phyloP scores from a whole-genome alignment of 2,888 invertebrate genomes.

The Caenorhabditis sp. region DNA sequence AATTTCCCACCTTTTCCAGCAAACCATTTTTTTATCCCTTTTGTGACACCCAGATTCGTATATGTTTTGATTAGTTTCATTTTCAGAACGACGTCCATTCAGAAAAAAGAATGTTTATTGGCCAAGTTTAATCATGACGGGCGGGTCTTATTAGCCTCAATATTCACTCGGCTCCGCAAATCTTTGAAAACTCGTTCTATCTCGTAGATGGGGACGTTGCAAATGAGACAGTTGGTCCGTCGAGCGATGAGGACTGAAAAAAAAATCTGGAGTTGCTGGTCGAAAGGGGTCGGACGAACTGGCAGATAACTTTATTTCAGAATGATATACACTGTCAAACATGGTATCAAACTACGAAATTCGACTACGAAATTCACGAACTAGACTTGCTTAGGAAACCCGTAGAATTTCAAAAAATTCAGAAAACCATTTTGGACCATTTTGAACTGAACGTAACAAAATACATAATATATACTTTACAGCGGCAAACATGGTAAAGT shows the following conservation, averaged over 20 bases:
- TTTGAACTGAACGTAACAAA: no score
- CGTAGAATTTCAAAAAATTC: no score
- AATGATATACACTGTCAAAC: no score
- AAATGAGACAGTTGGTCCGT: slow-evolving; percentile 46
- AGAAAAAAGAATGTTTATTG: slow-evolving; percentile 13
- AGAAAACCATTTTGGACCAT: no score
- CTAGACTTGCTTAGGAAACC: neutral
- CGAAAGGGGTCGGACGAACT: no score
- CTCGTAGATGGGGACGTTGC: slow-evolving; percentile 50
- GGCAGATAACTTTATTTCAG: no score
- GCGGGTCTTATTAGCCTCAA: slow-evolving; percentile 43
- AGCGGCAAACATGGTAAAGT: no score
- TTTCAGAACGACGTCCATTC: neutral
- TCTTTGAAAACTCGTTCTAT: slow-evolving; percentile 42
- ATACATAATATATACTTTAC: no score
- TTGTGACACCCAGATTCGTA: neutral
- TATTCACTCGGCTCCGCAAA: slow-evolving; percentile 50
- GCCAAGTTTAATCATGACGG: neutral
- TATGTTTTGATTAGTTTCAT: neutral
- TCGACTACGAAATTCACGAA: neutral
- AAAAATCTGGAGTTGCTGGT: no score
- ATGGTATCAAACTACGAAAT: no score
- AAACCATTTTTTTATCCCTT: neutral
- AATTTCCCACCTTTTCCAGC: neutral
- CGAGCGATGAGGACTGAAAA: slow-evolving; percentile 49